A percentile compares a stretch with the other conserved stretches of the same genome.
Evolutionary conservation across 2,888 invertebrate species (phyloP).

Genomic region (Xylophagus ater): DNA sequence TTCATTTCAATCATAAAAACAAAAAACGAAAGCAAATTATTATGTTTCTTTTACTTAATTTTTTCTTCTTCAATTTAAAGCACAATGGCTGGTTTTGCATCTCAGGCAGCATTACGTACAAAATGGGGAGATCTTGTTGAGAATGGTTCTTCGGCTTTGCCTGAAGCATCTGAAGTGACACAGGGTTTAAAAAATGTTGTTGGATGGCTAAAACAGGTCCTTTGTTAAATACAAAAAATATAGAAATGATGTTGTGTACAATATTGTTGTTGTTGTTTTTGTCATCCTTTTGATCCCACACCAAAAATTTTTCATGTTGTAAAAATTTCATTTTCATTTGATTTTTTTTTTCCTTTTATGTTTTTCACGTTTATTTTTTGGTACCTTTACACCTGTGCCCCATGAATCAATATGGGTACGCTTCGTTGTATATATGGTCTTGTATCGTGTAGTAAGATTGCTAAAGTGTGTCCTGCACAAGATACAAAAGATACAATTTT

Average conservation of each 20-base stretch:
- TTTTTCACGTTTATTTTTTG: slow-evolving; percentile 1
- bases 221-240: slow-evolving; percentile 11
- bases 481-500: no score
- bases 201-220: slow-evolving; percentile 72
- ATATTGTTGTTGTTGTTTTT: slow-evolving; percentile 1
- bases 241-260: slow-evolving; percentile 9
- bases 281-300: slow-evolving; percentile 4
- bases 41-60: no score
- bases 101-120: slow-evolving; percentile 57
- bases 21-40: no score
- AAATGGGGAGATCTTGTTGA: slow-evolving; percentile 65
- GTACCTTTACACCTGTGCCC: no score
- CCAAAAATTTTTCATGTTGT: slow-evolving; percentile 11
- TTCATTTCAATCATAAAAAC: no score
- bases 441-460: no score
- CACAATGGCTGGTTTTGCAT: slow-evolving; percentile 56
- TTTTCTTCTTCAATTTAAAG: no score
- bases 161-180: slow-evolving; percentile 40
- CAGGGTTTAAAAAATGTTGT: slow-evolving; percentile 66
- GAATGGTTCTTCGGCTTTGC: slow-evolving; percentile 54
- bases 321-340: slow-evolving; percentile 7
- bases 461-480: no score
- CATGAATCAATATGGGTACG: no score
- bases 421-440: no score
- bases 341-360: slow-evolving; percentile 6